These are phyloP conservation scores for Neoniphon sammara DNA, from an alignment of 2,797 vertebrate genomes.

Conservation along the genomic window DNA sequence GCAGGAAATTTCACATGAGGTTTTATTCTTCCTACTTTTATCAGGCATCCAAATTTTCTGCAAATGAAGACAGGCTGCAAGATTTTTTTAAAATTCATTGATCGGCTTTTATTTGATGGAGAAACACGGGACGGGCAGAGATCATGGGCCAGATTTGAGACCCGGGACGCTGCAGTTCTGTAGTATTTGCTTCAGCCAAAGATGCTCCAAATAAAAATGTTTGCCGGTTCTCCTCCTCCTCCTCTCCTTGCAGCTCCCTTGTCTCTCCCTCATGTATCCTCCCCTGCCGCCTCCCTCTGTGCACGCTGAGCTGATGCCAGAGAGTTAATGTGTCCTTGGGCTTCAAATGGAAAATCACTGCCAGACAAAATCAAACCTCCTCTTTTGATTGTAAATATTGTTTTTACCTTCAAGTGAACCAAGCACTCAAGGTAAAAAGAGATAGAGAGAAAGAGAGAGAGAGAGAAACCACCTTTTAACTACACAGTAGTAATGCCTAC, in stretches of 20 bases:
- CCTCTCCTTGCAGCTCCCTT: too few relatives aligned
- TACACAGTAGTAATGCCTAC: conserved; percentile 41
- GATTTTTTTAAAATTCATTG: too few relatives aligned
- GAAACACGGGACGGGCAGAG: too few relatives aligned
- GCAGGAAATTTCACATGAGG: too few relatives aligned
- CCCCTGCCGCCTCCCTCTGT: conserved; percentile 13
- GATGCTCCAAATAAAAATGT: background rate
- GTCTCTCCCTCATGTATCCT: background rate
- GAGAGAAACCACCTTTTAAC: conserved; percentile 28
- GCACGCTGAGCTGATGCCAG: conserved; percentile 32
- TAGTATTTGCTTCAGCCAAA: too few relatives aligned
- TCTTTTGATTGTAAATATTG: conserved; percentile 50
- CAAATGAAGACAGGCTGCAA: too few relatives aligned
- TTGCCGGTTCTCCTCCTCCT: background rate
- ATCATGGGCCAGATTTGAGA: too few relatives aligned
- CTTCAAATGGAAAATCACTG: conserved; percentile 52
- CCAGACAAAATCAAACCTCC: conserved; percentile 55
- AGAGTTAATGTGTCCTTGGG: conserved; percentile 67
- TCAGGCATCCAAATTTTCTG: too few relatives aligned
- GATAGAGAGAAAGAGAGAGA: background rate
- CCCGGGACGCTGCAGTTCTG: too few relatives aligned
- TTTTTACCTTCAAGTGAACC: conserved; percentile 55
- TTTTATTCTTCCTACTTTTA: too few relatives aligned
- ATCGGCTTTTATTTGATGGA: too few relatives aligned
- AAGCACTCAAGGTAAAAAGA: conserved; percentile 22